Base-by-base conservation (phyloP, 2,113 vertebrate species). In the Acanthochromis polyacanthus region DNA sequence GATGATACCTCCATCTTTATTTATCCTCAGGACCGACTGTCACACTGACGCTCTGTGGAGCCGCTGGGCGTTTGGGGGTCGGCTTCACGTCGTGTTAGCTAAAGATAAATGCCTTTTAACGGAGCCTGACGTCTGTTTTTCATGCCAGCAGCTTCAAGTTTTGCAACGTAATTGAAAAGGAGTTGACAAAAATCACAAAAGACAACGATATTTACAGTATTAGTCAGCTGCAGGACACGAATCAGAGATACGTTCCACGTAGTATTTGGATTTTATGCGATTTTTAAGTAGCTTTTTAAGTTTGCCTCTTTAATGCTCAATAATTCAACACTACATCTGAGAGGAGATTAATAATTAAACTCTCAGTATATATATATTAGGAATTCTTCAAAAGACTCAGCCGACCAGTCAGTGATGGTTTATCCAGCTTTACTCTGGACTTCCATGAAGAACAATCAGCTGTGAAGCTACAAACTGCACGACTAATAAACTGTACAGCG, bases 1-100 rank as follows among this genome's bases (percentile, higher is more conserved):
- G 87, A 89, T 79, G 89, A 91, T 84, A 81, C 75, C 77, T 89
- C 67, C 63, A 81, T 87, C 80, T 89, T 86, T 86, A 89, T 89
- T 87, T 83, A 88, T 86, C 72, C 80, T n/a, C 40, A 43, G 68
- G 78, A 84, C 71, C 72, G 63, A 22, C 10, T 74, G 59, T 82
- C 78, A 82, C 57, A 77, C 53, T 46, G 81, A 83, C 78, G 62
- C 59, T 75, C 67, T 77, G 55, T n/a, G 66, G 71, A 75, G 59
- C 15, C 4, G 10, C 69, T 17, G 32, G 73, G 63, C 5, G 30
- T 6, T 30, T 17, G 32, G 73, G 16, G 23, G 63, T n/a, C 19
- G 4, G 48, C 19, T 2, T 68, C 11, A 48, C 38, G 20, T 38
- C 63, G 10, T 48, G 50, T 46, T 61, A 32, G 17, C 46, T 17